Conservation (phyloP, 2,797 vertebrate species). For the Enteromius trimaculatus region DNA sequence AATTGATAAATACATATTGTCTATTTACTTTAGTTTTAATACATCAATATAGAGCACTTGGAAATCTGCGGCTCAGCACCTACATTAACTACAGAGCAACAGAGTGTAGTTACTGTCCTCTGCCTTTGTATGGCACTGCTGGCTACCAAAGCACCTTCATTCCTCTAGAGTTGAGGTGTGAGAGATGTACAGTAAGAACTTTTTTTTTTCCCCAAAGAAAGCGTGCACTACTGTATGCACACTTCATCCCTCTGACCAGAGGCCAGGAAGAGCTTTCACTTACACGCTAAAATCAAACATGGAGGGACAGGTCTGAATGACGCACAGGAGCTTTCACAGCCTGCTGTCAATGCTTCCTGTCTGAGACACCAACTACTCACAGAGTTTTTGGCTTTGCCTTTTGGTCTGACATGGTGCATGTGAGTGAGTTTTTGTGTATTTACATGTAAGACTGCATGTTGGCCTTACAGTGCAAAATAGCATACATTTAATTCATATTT, state of each 20-base stretch:
- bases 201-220: constrained; percentile 22
- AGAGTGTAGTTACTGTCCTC: constrained; percentile 47
- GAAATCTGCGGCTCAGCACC: neutral
- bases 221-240: constrained; percentile 51
- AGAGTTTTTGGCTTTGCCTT: constrained; percentile 34
- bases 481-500: neutral
- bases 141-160: constrained; percentile 42
- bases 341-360: constrained; percentile 58
- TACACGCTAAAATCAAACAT: constrained; percentile 61
- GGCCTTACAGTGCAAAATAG: neutral
- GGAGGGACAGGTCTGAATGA: constrained; percentile 54
- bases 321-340: constrained; percentile 60
- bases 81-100: neutral
- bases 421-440: constrained; percentile 2
- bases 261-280: constrained; percentile 59
- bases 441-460: neutral
- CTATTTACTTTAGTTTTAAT: neutral
- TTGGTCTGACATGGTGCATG: constrained; percentile 24
- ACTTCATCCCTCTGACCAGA: constrained; percentile 52
- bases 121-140: constrained; percentile 59
- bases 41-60: neutral
- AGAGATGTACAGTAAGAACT: constrained; percentile 48
- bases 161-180: constrained; percentile 10
- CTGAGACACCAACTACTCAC: constrained; percentile 49
- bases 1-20: neutral